Percentiles rank a stretch among this genome's conserved stretches.
phyloP scores from a whole-genome alignment of 2,113 vertebrate species.

The Oncorhynchus kisutch region DNA sequence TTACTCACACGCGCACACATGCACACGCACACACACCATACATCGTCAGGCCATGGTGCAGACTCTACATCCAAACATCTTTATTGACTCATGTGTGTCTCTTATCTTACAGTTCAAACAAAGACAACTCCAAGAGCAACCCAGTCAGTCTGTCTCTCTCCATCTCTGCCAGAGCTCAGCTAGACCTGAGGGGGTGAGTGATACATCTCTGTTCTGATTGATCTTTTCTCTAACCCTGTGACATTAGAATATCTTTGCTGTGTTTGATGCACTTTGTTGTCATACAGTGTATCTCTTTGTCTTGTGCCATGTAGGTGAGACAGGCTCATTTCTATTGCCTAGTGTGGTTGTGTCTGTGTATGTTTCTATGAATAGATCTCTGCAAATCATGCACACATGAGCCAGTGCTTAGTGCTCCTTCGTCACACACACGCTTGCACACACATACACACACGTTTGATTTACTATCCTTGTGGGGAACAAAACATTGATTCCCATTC shows the following conservation, averaged over 20 bases:
- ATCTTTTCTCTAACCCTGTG: neutral
- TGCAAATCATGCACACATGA: conserved; percentile 29
- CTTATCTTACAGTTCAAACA: conserved; percentile 83
- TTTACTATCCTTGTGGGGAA: no score
- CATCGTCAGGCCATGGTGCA: neutral
- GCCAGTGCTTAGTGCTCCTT: neutral
- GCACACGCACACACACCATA: neutral
- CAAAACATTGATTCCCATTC: no score
- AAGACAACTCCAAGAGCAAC: conserved; percentile 89
- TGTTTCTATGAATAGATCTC: conserved; percentile 21
- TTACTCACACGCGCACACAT: neutral
- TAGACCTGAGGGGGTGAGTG: conserved; percentile 80
- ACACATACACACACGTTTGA: neutral
- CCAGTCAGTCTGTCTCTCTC: conserved; percentile 82
- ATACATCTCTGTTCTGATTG: neutral
- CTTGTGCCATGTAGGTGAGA: neutral
- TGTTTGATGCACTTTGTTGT: no score
- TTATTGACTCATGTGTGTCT: conserved; percentile 20
- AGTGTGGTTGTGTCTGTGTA: conserved; percentile 2
- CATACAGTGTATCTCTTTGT: neutral
- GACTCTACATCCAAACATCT: neutral
- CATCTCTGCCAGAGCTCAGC: conserved; percentile 80
- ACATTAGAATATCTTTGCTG: no score
- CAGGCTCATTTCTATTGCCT: neutral
- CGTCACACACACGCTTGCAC: neutral